A percentile compares a stretch with the other conserved stretches of the same genome.
Evolutionary conservation across 2,797 vertebrate genomes (phyloP).

Genomic region (Coluber constrictor): DNA sequence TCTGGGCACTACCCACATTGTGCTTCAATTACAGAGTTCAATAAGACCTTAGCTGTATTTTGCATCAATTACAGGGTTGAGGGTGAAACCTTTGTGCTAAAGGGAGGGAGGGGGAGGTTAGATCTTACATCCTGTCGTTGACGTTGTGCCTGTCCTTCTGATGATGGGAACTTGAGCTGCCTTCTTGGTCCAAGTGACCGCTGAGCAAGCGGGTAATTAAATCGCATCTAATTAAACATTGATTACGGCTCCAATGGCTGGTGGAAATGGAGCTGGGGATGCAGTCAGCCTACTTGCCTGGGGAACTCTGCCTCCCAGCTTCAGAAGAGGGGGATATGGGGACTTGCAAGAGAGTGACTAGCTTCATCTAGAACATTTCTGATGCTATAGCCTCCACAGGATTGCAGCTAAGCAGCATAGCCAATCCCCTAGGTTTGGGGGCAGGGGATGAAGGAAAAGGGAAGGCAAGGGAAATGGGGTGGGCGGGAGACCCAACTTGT

Average conservation of each 20-base stretch:
- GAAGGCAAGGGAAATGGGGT: not conserved
- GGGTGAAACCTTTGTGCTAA: conserved; percentile 15
- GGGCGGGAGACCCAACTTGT: not conserved
- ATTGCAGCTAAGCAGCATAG: conserved; percentile 8
- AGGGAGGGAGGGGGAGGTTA: not conserved
- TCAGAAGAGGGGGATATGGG: not conserved
- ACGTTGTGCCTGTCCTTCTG: conserved; percentile 6
- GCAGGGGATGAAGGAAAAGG: not conserved
- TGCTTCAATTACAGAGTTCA: conserved; percentile 7
- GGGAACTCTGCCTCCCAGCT: conserved; percentile 1
- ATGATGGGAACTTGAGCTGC: conserved; percentile 14
- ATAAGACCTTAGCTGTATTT: conserved; percentile 4
- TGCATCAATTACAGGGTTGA: conserved; percentile 8
- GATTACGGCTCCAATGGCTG: conserved; percentile 8
- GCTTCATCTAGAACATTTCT: conserved; percentile 19
- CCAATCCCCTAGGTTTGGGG: conserved; percentile 1
- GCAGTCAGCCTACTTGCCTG: not conserved
- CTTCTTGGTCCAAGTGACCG: not conserved
- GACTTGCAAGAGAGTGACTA: not conserved
- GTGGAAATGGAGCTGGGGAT: conserved; percentile 13
- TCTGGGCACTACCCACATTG: not conserved
- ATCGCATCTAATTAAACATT: conserved; percentile 42
- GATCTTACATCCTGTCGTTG: conserved; percentile 8
- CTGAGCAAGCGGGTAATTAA: conserved; percentile 31
- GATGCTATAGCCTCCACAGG: not conserved